Conservation (phyloP, 2,888 invertebrate genomes). For the Cremastinae sp. region DNA sequence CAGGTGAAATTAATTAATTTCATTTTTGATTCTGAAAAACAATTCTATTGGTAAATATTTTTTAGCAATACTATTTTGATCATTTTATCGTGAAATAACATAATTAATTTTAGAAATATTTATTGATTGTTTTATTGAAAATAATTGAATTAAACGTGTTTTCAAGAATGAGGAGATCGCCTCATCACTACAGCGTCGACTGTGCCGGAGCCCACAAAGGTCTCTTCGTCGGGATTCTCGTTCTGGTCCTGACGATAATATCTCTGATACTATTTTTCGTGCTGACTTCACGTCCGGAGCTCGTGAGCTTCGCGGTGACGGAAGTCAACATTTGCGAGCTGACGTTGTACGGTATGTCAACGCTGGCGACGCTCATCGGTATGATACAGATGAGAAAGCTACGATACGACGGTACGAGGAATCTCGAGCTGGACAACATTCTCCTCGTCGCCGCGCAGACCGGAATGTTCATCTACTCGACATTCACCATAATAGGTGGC, state of each 20-base stretch:
- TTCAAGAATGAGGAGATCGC: conserved; percentile 85
- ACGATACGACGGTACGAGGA: conserved; percentile 91
- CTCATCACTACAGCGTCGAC: conserved; percentile 95
- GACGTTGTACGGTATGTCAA: conserved; percentile 91
- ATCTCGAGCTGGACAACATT: conserved; percentile 93
- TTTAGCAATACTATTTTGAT: too few species aligned
- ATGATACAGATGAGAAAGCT: conserved; percentile 93
- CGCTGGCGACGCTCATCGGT: conserved; percentile 92
- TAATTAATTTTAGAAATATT: too few species aligned
- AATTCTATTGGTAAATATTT: too few species aligned
- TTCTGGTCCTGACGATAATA: conserved; percentile 94
- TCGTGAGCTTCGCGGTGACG: conserved; percentile 90
- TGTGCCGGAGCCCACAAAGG: conserved; percentile 97
- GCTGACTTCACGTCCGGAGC: conserved; percentile 89
- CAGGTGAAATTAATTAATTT: conserved; percentile 66
- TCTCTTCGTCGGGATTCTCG: conserved; percentile 92
- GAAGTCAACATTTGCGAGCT: conserved; percentile 95
- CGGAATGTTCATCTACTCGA: conserved; percentile 96
- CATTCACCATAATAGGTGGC: conserved; percentile 96
- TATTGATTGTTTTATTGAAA: too few species aligned
- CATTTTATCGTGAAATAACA: too few species aligned
- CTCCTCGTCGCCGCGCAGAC: conserved; percentile 95
- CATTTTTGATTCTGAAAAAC: neutral
- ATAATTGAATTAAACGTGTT: neutral
- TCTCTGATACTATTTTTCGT: conserved; percentile 95